phyloP scores from a whole-genome alignment of 2,888 invertebrate genomes.

The Smittia sp. region DNA sequence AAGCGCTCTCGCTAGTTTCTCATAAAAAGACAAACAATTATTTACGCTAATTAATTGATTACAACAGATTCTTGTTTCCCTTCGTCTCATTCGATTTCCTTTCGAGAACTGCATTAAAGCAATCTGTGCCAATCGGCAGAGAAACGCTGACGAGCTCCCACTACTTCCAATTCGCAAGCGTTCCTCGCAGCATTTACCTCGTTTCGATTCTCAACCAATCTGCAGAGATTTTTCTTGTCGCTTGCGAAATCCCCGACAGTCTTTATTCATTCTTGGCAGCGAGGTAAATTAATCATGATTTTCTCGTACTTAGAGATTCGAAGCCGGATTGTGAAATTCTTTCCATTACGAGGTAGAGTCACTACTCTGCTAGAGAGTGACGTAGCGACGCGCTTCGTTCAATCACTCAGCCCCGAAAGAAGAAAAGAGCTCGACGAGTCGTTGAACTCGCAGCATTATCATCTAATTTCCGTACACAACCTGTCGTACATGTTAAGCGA shows the following conservation, averaged over 20 bases:
- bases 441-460: conserved; percentile 4
- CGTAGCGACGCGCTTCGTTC: no score
- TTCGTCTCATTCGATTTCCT: background rate
- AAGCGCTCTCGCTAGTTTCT: background rate
- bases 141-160: background rate
- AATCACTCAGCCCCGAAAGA: no score
- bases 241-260: background rate
- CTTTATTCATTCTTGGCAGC: background rate
- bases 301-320: background rate
- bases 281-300: background rate
- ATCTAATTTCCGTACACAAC: conserved; percentile 29
- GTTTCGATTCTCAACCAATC: background rate
- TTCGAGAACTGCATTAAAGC: background rate
- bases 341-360: no score
- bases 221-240: background rate
- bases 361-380: no score
- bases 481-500: conserved; percentile 2
- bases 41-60: conserved; percentile 19
- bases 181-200: background rate
- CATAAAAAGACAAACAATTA: conserved; percentile 8
- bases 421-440: background rate
- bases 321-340: no score
- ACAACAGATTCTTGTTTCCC: background rate
- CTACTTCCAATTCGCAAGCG: background rate
- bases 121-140: no score